Conservation (phyloP, 30 jellyfish, hydroid and myxozoan genomes). For the Cassiopea xamachana region DNA sequence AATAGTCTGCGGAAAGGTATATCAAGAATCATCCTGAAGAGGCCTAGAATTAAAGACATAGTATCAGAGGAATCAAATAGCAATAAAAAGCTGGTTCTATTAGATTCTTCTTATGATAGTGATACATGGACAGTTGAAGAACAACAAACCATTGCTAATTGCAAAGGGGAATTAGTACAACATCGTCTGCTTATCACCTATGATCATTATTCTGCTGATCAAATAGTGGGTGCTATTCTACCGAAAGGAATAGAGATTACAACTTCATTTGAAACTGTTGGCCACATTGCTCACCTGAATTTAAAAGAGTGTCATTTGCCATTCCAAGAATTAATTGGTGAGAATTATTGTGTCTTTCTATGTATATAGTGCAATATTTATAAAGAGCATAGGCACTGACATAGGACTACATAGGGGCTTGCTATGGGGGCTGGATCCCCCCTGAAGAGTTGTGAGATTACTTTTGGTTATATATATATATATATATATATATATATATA, state of each 20-base stretch:
- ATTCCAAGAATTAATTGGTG: conserved; percentile 83
- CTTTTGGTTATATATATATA: too few relatives aligned
- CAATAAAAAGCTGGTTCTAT: conserved; percentile 35
- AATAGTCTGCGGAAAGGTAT: conserved; percentile 40
- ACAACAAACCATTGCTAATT: conserved; percentile 22
- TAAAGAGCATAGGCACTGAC: neutral
- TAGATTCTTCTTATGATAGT: conserved; percentile 2
- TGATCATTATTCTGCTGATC: conserved; percentile 83
- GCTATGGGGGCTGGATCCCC: too few relatives aligned
- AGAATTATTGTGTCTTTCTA: neutral
- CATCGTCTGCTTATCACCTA: conserved; percentile 60
- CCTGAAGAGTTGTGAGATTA: too few relatives aligned
- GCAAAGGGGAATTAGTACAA: conserved; percentile 28
- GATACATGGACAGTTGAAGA: conserved; percentile 58
- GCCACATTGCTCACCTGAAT: conserved; percentile 98
- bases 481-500: too few relatives aligned
- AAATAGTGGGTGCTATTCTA: conserved; percentile 70
- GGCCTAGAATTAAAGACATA: conserved; percentile 44
- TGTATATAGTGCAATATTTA: neutral
- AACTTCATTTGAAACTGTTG: conserved; percentile 95
- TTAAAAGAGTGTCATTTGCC: conserved; percentile 74
- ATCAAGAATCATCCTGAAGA: conserved; percentile 34
- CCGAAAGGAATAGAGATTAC: conserved; percentile 76
- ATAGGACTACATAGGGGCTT: too few relatives aligned
- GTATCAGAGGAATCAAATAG: conserved; percentile 33